Evolutionary conservation across 1,140 invertebrate species (phyloP).

Genomic region (Leptonema lineaticorne): DNA sequence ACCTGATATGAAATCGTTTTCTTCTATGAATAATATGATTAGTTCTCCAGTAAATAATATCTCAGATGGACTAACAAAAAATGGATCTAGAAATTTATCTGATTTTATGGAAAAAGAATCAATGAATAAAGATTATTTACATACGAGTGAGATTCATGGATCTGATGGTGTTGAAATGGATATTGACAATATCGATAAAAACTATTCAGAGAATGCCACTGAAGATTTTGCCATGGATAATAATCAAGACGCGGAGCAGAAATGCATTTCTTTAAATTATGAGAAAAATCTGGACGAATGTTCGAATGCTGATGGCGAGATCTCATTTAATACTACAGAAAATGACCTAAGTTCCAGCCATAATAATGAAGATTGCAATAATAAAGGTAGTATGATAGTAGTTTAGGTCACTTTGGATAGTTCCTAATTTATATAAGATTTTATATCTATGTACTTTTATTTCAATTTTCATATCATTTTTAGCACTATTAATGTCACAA

Average conservation of each 20-base stretch:
- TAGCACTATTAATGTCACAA: too few species aligned
- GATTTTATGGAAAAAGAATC: conserved; percentile 16
- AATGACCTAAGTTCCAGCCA: conserved; percentile 37
- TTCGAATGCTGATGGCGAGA: conserved; percentile 3
- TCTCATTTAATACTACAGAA: conserved; percentile 24
- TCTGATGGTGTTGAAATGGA: conserved; percentile 8
- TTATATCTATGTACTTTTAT: too few species aligned
- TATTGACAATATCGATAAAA: conserved; percentile 1
- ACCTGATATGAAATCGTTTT: conserved; percentile 20
- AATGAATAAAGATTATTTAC: conserved; percentile 4
- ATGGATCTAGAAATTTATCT: not conserved
- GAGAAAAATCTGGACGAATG: conserved; percentile 4
- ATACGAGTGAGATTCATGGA: conserved; percentile 1
- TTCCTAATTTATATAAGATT: too few species aligned
- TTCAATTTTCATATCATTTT: too few species aligned
- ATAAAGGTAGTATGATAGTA: conserved; percentile 29
- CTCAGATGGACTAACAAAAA: not conserved
- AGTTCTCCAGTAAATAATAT: conserved; percentile 3
- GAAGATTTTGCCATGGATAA: conserved; percentile 21
- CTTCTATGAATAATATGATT: conserved; percentile 3
- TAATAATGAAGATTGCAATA: conserved; percentile 36
- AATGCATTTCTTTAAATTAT: not conserved
- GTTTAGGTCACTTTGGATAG: too few species aligned
- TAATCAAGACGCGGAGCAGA: conserved; percentile 9
- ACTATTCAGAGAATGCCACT: not conserved